These are phyloP conservation scores for Tricholauxania praeusta DNA, from an alignment of 2,888 invertebrate species.

Conservation along the genomic window DNA sequence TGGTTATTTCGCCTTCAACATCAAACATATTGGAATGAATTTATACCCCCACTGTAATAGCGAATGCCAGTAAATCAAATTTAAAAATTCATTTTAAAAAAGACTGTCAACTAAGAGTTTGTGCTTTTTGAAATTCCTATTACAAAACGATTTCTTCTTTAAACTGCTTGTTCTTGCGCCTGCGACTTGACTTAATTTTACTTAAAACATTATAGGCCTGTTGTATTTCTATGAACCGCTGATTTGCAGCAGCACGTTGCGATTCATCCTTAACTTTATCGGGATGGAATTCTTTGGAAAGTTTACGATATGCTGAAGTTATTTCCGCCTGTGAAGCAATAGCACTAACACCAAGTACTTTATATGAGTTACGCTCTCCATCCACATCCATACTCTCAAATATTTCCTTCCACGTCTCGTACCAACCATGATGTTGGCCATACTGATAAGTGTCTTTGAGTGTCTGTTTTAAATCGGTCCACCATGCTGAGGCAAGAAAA, in stretches of 20 bases:
- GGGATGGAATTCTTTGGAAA: conserved; percentile 90
- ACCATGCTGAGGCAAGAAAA: conserved; percentile 90
- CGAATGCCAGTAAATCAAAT: too few relatives aligned
- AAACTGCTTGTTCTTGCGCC: conserved; percentile 79
- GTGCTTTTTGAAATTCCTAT: neutral
- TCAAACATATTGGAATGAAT: neutral
- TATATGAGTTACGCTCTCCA: conserved; percentile 90
- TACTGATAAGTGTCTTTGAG: conserved; percentile 81
- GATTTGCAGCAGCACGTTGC: conserved; percentile 79
- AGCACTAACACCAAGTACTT: conserved; percentile 82
- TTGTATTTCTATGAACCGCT: conserved; percentile 92
- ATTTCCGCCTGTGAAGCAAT: conserved; percentile 89
- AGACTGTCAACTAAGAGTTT: neutral
- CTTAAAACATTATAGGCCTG: conserved; percentile 92
- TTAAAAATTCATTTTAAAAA: neutral
- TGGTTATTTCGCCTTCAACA: neutral
- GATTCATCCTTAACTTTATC: conserved; percentile 86
- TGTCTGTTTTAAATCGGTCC: conserved; percentile 83
- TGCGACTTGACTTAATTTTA: conserved; percentile 82
- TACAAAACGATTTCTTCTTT: conserved; percentile 66
- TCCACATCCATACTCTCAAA: conserved; percentile 89
- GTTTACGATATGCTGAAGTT: conserved; percentile 81
- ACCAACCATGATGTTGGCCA: conserved; percentile 88
- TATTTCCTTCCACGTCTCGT: conserved; percentile 87
- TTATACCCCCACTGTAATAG: neutral